Percentiles rank a stretch among this genome's conserved stretches.
These are phyloP conservation scores for Electrophaes corylata DNA, from an alignment of 2,888 invertebrate genomes.

Conservation along the genomic window DNA sequence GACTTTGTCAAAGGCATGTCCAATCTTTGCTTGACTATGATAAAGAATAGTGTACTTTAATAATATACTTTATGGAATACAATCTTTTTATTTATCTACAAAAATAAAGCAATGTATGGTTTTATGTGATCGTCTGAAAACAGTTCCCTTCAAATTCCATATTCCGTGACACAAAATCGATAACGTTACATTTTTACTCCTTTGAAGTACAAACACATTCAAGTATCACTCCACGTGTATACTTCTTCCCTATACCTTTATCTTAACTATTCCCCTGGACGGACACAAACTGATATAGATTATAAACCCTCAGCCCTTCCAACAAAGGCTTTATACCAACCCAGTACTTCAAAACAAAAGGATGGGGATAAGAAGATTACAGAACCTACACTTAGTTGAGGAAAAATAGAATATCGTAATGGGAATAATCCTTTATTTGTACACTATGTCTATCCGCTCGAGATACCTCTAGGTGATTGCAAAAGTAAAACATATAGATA, in stretches of 20 bases:
- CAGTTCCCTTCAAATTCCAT: slow-evolving; percentile 39
- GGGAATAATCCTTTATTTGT: too few species aligned
- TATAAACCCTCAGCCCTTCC: slow-evolving; percentile 67
- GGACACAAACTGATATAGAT: slow-evolving; percentile 72
- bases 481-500: slow-evolving; percentile 27
- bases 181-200: slow-evolving; percentile 43
- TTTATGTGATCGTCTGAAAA: too few species aligned
- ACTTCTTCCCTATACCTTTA: slow-evolving; percentile 31
- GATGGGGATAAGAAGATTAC: slow-evolving; percentile 67
- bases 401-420: slow-evolving; percentile 55
- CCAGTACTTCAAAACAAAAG: slow-evolving; percentile 71
- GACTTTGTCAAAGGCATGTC: too few species aligned
- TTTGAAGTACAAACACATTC: slow-evolving; percentile 39
- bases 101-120: too few species aligned
- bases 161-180: slow-evolving; percentile 48
- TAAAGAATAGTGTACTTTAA: too few species aligned
- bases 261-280: slow-evolving; percentile 59
- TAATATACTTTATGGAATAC: too few species aligned
- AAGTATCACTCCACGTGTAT: slow-evolving; percentile 36
- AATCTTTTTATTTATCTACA: neutral
- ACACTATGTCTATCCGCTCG: too few species aligned
- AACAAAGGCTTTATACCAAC: slow-evolving; percentile 63
- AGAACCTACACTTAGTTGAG: slow-evolving; percentile 53
- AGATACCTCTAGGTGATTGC: slow-evolving; percentile 22
- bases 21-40: too few species aligned